Base-by-base conservation (phyloP, 2,113 vertebrate genomes). In the Osmerus eperlanus region DNA sequence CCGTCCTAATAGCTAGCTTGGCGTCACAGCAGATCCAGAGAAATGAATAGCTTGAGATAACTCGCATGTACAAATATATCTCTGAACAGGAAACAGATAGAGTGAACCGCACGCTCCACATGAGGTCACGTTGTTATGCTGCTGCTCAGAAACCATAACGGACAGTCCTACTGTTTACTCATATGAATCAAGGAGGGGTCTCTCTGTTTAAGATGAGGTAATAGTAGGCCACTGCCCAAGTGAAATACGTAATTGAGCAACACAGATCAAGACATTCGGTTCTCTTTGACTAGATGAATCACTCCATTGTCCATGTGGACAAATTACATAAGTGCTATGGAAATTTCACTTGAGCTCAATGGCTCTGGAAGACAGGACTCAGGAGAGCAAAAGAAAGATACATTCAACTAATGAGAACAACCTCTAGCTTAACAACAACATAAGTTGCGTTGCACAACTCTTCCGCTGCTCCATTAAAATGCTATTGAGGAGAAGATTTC, bases 241-340 rank as follows among this genome's bases (percentile, higher is more conserved):
- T 61, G 78, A 81, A 76, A 77, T 3, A 65, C 55, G 77, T 85
- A 89, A 90, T 84, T 83, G 86, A 82, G 78, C 81, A 84, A 77
- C 89, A 86, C 81, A 72, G 76, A 81, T 87, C 74, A 81, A 77
- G 77, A 89, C 84, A 83, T 82, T 85, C 74, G 28, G 67, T 68
- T 28, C 51, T 62, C 72, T 80, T 11, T 54, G 76, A 73, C 55
- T 71, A 81, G 73, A 86, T 89, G 81, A 90, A 90, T 85, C 78
- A 77, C 69, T 67, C 53, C 76, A 85, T 87, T 90, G 84, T 88
- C 79, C 74, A 72, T 78, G 68, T 79, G 79, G 75, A 65, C 72
- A 87, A 84, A 89, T 84, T 74, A 77, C 68, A 89, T 81, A 83
- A 90, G 85, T 67, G 68, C 80, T 66, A 70, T 41, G 75, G 72